These are phyloP conservation scores for Lutjanus erythropterus DNA, from an alignment of 2,113 vertebrate species.

Conservation along the genomic window DNA sequence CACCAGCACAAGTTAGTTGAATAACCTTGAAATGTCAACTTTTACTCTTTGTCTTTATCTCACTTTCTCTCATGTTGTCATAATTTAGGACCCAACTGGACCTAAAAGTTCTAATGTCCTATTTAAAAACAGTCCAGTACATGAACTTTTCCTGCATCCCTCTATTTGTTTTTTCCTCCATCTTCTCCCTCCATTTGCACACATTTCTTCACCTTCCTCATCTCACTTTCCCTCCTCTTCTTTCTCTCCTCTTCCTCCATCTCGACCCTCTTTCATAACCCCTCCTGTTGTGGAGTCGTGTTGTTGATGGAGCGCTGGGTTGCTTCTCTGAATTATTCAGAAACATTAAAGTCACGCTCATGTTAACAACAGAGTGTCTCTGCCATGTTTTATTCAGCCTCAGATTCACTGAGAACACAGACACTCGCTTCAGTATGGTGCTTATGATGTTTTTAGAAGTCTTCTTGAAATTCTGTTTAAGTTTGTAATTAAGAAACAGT, in stretches of 20 bases:
- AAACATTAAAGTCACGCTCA: conserved; percentile 62
- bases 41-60: neutral
- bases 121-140: neutral
- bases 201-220: neutral
- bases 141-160: neutral
- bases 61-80: neutral
- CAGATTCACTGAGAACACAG: conserved; percentile 1
- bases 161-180: neutral
- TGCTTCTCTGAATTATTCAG: conserved; percentile 70
- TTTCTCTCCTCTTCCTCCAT: neutral
- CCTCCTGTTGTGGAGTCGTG: neutral
- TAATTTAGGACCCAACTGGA: no score
- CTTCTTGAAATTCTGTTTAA: no score
- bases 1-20: neutral
- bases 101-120: no score
- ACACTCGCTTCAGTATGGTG: neutral
- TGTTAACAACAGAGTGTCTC: conserved; percentile 63
- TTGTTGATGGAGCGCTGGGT: conserved; percentile 33
- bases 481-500: no score
- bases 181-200: neutral
- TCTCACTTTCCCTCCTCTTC: neutral
- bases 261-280: conserved; percentile 4
- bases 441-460: neutral
- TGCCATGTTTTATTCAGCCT: conserved; percentile 71
- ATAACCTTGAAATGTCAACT: neutral